These are phyloP conservation scores for Ceyx melanurus DNA, from an alignment of 2,113 vertebrate genomes.

Conservation along the genomic window DNA sequence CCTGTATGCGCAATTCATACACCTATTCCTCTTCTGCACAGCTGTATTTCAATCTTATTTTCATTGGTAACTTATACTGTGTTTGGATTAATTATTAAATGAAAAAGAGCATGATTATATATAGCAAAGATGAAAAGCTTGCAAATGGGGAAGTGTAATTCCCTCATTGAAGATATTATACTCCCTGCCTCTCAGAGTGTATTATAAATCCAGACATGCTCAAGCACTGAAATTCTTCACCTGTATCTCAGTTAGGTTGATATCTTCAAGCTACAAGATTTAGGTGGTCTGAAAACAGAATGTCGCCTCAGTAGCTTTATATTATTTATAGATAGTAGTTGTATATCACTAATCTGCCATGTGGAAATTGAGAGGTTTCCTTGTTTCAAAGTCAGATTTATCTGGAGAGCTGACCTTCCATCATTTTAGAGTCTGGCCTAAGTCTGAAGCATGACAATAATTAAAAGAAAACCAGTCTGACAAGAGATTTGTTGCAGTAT, in stretches of 20 bases:
- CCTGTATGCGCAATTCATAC: neutral
- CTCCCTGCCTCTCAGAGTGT: neutral
- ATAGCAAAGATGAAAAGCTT: constrained; percentile 27
- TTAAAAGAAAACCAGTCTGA: neutral
- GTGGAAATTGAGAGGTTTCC: neutral
- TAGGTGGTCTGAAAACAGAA: neutral
- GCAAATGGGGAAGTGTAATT: neutral
- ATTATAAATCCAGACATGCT: neutral
- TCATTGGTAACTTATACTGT: constrained; percentile 5
- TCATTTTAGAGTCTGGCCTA: neutral
- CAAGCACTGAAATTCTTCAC: neutral
- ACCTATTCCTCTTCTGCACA: constrained; percentile 12
- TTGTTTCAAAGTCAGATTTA: neutral
- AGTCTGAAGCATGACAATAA: neutral
- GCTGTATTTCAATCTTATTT: neutral
- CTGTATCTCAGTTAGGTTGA: neutral
- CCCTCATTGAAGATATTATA: neutral
- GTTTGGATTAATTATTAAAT: constrained; percentile 51
- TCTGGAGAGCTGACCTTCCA: neutral
- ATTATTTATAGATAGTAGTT: neutral
- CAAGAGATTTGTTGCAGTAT: neutral
- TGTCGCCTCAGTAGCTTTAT: neutral
- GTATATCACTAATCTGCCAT: neutral
- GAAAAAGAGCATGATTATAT: constrained; percentile 2
- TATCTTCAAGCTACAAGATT: neutral